These are phyloP conservation scores for Sclerurus mexicanus DNA, from an alignment of 2,113 vertebrate species.

Conservation along the genomic window DNA sequence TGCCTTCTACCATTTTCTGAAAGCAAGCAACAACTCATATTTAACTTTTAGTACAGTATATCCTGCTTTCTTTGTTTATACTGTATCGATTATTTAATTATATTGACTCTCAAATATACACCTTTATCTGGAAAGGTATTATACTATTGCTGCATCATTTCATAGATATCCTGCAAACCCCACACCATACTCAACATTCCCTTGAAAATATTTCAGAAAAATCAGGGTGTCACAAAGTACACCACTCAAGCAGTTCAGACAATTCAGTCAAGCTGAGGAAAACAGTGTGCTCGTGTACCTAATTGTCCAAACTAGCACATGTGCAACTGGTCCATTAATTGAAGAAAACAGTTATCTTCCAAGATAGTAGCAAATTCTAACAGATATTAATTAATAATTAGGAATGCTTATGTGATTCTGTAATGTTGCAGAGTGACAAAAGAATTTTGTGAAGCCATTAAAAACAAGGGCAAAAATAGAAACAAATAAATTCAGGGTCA, in stretches of 20 bases:
- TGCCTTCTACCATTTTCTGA: neutral
- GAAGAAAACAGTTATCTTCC: neutral
- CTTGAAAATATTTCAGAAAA: neutral
- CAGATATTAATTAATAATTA: neutral
- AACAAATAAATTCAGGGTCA: neutral
- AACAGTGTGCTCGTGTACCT: neutral
- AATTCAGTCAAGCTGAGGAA: neutral
- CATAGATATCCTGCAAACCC: neutral
- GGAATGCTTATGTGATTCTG: neutral
- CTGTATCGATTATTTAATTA: neutral
- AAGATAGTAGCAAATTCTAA: neutral
- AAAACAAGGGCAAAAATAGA: neutral
- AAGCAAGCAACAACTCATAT: neutral
- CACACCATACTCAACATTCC: neutral
- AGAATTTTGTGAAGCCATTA: neutral
- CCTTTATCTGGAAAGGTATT: neutral
- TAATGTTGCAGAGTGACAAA: neutral
- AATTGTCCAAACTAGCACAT: neutral
- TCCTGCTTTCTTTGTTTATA: neutral
- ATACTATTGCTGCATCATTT: neutral
- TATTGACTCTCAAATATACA: neutral
- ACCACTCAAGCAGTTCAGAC: neutral
- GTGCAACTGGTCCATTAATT: neutral
- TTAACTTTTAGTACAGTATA: neutral
- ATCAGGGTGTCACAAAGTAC: neutral